phyloP scores from a whole-genome alignment of 2,888 invertebrate genomes.

The Parnassius orleans region DNA sequence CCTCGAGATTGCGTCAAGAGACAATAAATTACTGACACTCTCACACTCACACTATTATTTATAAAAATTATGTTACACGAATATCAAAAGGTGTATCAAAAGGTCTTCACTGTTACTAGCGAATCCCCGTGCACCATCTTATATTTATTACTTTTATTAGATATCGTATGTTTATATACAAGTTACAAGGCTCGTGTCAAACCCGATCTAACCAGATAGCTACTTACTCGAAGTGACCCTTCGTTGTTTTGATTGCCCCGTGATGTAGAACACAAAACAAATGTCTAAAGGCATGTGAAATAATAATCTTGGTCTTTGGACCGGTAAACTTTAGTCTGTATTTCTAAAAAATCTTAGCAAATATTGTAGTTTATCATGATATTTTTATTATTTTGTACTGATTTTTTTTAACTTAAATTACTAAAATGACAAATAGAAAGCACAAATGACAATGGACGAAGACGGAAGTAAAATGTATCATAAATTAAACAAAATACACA shows the following conservation, averaged over 20 bases:
- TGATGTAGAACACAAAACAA: constrained; percentile 17
- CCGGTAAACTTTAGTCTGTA: too few relatives aligned
- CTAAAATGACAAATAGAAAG: too few relatives aligned
- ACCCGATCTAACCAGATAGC: constrained; percentile 43
- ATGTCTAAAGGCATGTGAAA: constrained; percentile 11
- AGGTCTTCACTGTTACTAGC: constrained; percentile 11
- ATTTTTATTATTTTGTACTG: too few relatives aligned
- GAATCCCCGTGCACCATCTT: constrained; percentile 8
- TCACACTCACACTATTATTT: too few relatives aligned
- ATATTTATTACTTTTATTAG: constrained; percentile 19
- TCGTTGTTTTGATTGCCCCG: constrained; percentile 32
- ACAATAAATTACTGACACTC: too few relatives aligned
- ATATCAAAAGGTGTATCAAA: constrained; percentile 4
- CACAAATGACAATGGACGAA: too few relatives aligned
- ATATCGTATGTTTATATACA: constrained; percentile 31
- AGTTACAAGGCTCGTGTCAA: constrained; percentile 49
- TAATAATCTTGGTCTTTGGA: not conserved
- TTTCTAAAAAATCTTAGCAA: not conserved
- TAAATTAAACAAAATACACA: too few relatives aligned
- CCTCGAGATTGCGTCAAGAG: too few relatives aligned
- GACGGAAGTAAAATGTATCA: too few relatives aligned
- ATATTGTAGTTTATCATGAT: not conserved
- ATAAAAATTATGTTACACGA: too few relatives aligned
- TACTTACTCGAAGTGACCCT: constrained; percentile 45
- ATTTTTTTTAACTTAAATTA: too few relatives aligned